Conservation (phyloP, 92 coral and sea anemone genomes). For the Paramuricea clavata region DNA sequence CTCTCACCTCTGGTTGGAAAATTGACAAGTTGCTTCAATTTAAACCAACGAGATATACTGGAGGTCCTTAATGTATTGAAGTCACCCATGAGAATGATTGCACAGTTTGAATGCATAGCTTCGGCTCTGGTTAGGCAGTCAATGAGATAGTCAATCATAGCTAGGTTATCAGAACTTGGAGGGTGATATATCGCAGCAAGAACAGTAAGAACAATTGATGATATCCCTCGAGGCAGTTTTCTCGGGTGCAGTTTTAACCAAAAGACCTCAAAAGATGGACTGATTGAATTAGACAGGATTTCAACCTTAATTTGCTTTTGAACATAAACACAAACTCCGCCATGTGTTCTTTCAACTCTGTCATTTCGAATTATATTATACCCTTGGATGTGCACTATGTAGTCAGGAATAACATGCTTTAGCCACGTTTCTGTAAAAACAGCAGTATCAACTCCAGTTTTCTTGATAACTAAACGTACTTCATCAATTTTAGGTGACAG, state of each 20-base stretch:
- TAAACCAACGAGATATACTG: no score
- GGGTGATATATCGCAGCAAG: conserved; percentile 53
- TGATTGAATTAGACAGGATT: conserved; percentile 12
- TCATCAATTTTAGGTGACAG: conserved; percentile 58
- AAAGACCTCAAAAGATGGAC: conserved; percentile 38
- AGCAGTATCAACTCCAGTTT: conserved; percentile 24
- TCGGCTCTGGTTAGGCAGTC: conserved; percentile 30
- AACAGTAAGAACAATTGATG: conserved; percentile 17
- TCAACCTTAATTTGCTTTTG: background rate
- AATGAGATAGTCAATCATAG: conserved; percentile 21
- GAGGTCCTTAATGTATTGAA: no score
- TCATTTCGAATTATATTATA: conserved; percentile 33
- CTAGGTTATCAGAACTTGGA: conserved; percentile 25
- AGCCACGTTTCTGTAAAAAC: conserved; percentile 34
- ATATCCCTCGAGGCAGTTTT: conserved; percentile 49
- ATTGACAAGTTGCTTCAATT: no score
- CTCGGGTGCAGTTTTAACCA: conserved; percentile 50
- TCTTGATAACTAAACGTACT: conserved; percentile 29
- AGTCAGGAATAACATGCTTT: conserved; percentile 11
- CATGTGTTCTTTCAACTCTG: conserved; percentile 26
- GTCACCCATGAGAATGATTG: conserved; percentile 50
- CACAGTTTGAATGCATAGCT: conserved; percentile 27
- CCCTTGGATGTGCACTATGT: conserved; percentile 39
- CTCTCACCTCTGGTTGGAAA: conserved; percentile 51
- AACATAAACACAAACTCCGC: conserved; percentile 56